Evolutionary conservation across 2,113 vertebrate species (phyloP), one percentile per base, ranked within the genome.

Genomic region (Piprites chloris): DNA sequence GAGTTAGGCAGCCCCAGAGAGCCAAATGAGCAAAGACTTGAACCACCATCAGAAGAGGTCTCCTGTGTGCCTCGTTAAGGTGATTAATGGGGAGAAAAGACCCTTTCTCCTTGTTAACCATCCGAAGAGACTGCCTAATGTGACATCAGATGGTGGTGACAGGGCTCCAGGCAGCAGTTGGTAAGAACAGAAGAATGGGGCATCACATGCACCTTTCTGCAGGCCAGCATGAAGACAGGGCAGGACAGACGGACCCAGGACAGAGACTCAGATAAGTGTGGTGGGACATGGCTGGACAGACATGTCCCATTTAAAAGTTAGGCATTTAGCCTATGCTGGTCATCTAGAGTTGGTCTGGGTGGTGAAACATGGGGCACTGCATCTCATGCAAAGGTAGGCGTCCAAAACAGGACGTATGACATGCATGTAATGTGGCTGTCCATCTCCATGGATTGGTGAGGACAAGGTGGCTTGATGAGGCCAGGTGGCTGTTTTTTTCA

Each of bases 291-390:
- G 13, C 44, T 63, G 32, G 39, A 44, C 21, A 75, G 47, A 75
- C 6, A n/a, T 53, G 21, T 63, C 22, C 5, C 42, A 12, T 82
- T 59, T 61, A 16, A 32, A 79, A 80, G 12, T 44, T 26, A 33
- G 12, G 18, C 52, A n/a, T 53, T 30, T 58, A 47, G 14, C 24
- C 27, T 67, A 5, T 12, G 41, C 27, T 53, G 26, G 22, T 35
- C n/a, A 74, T 49, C 46, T 50, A 11, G 61, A 26, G 30, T 3
- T 59, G 61, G 9, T 62, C 47, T 69, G n/a, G 11, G 9, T n/a
- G 32, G 33, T 23, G 12, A 72, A n/a, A 71, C 20, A 75, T 11
- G 27, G 69, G 15, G 7, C 0, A 0, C n/a, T 23, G 4, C 0
- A 0, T n/a, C 21, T 90, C 12, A 21, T 30, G n/a, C 22, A 68